Percentiles rank a stretch among this genome's conserved stretches.
Conservation (phyloP, 1,140 invertebrate species). For the Diachasma alloeum region DNA sequence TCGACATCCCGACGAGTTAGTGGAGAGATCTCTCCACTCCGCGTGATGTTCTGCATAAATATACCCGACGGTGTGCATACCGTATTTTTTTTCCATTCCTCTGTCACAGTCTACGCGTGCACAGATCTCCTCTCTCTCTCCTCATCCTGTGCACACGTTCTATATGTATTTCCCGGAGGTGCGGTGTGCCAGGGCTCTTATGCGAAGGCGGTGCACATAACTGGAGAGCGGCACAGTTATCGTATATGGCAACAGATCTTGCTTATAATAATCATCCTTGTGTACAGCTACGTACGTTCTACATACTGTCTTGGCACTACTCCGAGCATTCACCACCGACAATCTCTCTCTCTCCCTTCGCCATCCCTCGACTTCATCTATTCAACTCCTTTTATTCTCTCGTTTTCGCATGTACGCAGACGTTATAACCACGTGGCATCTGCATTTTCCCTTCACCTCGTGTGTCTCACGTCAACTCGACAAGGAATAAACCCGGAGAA, state of each 20-base stretch:
- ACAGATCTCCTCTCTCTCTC: not conserved
- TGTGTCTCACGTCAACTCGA: not conserved
- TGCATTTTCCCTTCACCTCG: not conserved
- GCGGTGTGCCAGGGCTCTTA: not conserved
- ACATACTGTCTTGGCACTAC: slow-evolving; percentile 34
- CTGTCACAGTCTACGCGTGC: not conserved
- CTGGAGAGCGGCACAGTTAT: slow-evolving; percentile 52
- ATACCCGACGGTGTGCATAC: slow-evolving; percentile 7
- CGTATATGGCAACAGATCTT: slow-evolving; percentile 47
- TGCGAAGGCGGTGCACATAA: slow-evolving; percentile 30
- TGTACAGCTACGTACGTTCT: slow-evolving; percentile 48
- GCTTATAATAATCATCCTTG: slow-evolving; percentile 43
- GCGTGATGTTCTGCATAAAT: slow-evolving; percentile 35
- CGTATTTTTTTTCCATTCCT: not conserved
- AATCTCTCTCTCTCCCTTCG: not conserved
- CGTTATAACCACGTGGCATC: not conserved
- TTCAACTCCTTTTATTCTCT: not conserved
- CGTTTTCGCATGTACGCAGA: not conserved
- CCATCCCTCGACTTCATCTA: not conserved
- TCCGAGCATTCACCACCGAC: not conserved
- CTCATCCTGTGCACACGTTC: not conserved
- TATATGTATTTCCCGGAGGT: not conserved
- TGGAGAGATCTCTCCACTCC: slow-evolving; percentile 3
- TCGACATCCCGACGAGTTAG: slow-evolving; percentile 10
- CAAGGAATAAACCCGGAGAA: not conserved